These are phyloP conservation scores for Blera fallax DNA, from an alignment of 2,888 invertebrate species.

Conservation along the genomic window DNA sequence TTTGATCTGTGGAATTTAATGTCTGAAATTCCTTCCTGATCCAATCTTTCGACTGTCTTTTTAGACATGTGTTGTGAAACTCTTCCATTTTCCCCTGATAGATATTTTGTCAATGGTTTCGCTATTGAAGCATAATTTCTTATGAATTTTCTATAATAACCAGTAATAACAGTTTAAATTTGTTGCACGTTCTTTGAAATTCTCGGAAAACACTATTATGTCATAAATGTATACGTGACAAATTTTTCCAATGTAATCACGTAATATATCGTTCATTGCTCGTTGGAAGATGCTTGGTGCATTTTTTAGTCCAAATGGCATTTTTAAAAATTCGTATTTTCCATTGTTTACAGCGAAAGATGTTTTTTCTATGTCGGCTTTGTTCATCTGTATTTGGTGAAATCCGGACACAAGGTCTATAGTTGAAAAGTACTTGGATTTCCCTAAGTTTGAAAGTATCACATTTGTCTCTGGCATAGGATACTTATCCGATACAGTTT, in stretches of 20 bases:
- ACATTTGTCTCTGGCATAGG: background rate
- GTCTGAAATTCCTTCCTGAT: slow-evolving; percentile 72
- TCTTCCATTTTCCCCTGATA: slow-evolving; percentile 61
- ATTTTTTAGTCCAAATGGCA: no score
- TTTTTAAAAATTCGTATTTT: slow-evolving; percentile 10
- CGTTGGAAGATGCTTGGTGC: slow-evolving; percentile 11
- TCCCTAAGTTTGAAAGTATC: background rate
- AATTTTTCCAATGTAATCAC: background rate
- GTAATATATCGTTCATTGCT: slow-evolving; percentile 2
- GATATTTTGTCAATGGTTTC: slow-evolving; percentile 64
- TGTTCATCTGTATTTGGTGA: no score
- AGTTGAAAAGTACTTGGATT: background rate
- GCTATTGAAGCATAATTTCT: slow-evolving; percentile 61
- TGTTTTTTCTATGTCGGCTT: background rate
- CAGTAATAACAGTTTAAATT: slow-evolving; percentile 62
- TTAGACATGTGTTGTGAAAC: slow-evolving; percentile 65
- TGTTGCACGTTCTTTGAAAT: slow-evolving; percentile 27
- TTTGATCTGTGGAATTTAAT: slow-evolving; percentile 73
- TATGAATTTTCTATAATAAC: slow-evolving; percentile 31
- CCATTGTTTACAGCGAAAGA: background rate
- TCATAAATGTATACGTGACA: slow-evolving; percentile 73
- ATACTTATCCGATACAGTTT: no score
- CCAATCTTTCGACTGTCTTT: slow-evolving; percentile 54
- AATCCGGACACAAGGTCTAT: background rate
- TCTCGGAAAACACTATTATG: slow-evolving; percentile 67